phyloP scores from a whole-genome alignment of 2,113 vertebrate genomes.

The Saccopteryx leptura region DNA sequence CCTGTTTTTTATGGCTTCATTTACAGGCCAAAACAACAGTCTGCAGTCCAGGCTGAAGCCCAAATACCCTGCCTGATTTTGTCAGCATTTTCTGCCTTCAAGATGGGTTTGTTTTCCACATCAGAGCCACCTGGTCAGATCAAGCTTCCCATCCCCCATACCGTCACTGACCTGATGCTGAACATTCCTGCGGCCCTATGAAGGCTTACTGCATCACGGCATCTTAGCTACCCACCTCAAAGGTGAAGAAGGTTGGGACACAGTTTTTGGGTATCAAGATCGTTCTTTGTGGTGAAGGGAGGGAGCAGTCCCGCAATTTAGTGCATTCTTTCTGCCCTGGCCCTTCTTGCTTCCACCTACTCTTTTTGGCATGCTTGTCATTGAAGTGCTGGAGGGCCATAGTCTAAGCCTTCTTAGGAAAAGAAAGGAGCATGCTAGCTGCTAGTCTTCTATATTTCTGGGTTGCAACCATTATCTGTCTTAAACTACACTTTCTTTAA shows the following conservation, averaged over 20 bases:
- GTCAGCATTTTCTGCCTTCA: background rate
- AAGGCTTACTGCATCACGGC: background rate
- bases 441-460: background rate
- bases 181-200: too few relatives aligned
- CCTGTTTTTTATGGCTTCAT: background rate
- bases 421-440: background rate
- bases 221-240: background rate
- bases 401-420: background rate
- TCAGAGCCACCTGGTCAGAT: background rate
- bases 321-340: background rate
- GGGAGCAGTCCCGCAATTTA: background rate
- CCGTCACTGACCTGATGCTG: background rate
- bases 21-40: background rate
- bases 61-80: background rate
- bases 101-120: background rate
- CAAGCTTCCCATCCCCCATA: fast-evolving
- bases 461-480: background rate
- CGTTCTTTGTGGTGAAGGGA: fast-evolving
- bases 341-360: background rate
- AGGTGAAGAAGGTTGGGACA: background rate
- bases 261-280: background rate
- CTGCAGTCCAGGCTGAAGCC: background rate
- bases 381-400: background rate
- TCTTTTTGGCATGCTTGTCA: background rate
- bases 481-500: background rate